phyloP scores from a whole-genome alignment of 2,888 invertebrate species.

The Lepidonotus clava region DNA sequence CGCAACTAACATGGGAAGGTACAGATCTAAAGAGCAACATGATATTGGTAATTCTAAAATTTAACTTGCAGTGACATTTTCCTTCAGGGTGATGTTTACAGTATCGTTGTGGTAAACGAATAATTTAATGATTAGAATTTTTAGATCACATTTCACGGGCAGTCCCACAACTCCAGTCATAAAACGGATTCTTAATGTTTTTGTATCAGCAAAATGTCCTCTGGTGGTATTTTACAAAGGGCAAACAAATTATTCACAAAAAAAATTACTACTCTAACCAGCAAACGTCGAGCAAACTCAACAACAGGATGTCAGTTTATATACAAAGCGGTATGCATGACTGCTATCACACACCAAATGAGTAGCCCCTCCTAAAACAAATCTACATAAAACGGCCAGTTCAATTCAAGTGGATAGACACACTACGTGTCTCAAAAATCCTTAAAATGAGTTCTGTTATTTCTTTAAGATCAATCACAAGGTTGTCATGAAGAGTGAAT shows the following conservation, averaged over 20 bases:
- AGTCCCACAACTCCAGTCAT: background rate
- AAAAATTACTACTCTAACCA: slow-evolving; percentile 40
- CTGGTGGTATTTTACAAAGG: slow-evolving; percentile 29
- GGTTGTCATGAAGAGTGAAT: background rate
- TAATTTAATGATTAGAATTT: background rate
- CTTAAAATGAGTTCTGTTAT: slow-evolving; percentile 39
- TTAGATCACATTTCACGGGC: background rate
- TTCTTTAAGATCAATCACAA: slow-evolving; percentile 10
- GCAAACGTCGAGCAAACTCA: slow-evolving; percentile 47
- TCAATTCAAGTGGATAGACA: slow-evolving; percentile 32
- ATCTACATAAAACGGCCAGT: slow-evolving; percentile 8
- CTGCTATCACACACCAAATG: background rate
- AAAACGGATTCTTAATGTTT: slow-evolving; percentile 14
- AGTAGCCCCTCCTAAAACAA: background rate
- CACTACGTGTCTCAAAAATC: background rate
- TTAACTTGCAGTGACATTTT: background rate
- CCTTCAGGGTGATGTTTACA: background rate
- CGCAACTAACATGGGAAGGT: background rate
- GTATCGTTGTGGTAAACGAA: slow-evolving; percentile 22
- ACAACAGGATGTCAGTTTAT: slow-evolving; percentile 34
- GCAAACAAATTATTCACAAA: slow-evolving; percentile 24
- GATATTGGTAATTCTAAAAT: background rate
- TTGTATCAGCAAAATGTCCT: slow-evolving; percentile 38
- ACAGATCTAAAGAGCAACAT: background rate
- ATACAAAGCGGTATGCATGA: slow-evolving; percentile 4